Percentiles rank a stretch among this genome's conserved stretches.
These are phyloP conservation scores for Terebella lapidaria DNA, from an alignment of 2,888 invertebrate species.

Conservation along the genomic window DNA sequence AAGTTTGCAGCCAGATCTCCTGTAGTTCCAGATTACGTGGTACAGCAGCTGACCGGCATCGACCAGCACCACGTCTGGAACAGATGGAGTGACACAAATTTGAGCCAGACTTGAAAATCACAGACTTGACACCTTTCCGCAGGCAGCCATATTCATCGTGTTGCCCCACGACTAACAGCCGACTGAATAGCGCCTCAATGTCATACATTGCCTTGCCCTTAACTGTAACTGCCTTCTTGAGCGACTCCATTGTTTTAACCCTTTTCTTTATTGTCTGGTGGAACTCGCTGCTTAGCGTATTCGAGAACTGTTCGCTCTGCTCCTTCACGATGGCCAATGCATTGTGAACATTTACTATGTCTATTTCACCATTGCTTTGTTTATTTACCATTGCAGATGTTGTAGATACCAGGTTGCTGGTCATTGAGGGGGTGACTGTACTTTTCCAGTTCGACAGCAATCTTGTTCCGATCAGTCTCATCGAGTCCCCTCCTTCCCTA, in stretches of 20 bases:
- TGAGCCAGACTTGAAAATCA: neutral
- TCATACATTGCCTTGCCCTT: neutral
- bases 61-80: neutral
- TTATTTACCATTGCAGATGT: constrained; percentile 3
- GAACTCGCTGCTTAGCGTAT: neutral
- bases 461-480: neutral
- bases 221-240: constrained; percentile 1
- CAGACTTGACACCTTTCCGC: neutral
- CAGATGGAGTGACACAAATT: neutral
- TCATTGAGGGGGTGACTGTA: neutral
- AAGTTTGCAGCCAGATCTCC: neutral
- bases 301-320: neutral
- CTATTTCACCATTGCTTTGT: neutral
- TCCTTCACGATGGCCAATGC: constrained; percentile 4
- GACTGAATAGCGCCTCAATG: constrained; percentile 1
- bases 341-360: constrained; percentile 4
- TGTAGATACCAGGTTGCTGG: neutral
- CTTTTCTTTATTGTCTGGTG: neutral
- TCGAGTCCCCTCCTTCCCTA: neutral
- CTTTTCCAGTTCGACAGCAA: neutral
- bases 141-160: constrained; percentile 1
- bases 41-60: neutral
- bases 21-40: neutral
- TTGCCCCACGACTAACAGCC: constrained; percentile 1
- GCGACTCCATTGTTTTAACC: constrained; percentile 6